These are phyloP conservation scores for Lepidothrix coronata DNA, from an alignment of 2,113 vertebrate species.

Conservation along the genomic window DNA sequence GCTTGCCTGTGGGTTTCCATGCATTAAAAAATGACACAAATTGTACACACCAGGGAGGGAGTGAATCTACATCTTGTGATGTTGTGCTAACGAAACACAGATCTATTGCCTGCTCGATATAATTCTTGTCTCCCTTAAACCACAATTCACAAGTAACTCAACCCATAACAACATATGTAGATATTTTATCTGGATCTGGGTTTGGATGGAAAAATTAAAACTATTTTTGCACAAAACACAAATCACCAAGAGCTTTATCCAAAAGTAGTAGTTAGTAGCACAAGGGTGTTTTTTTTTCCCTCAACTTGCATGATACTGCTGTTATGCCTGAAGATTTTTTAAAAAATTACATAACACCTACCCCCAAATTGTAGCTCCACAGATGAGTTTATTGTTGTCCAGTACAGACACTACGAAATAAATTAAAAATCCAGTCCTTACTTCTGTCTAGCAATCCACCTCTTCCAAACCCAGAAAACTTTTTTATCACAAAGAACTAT, in stretches of 20 bases:
- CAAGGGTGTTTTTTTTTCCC: neutral
- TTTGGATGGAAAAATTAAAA: neutral
- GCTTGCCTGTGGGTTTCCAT: neutral
- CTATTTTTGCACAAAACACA: neutral
- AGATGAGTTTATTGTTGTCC: neutral
- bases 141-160: neutral
- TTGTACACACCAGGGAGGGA: neutral
- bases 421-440: neutral
- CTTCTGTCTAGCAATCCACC: neutral
- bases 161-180: neutral
- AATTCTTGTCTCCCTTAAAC: neutral
- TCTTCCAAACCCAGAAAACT: neutral
- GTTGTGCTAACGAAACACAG: neutral
- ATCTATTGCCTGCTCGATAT: neutral
- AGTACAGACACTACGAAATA: neutral
- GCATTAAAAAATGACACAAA: neutral
- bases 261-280: neutral
- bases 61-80: neutral
- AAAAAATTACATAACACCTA: neutral
- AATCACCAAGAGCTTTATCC: neutral
- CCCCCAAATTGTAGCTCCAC: neutral
- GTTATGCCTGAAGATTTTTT: neutral
- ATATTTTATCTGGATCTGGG: neutral
- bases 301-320: neutral
- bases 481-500: neutral